Base-by-base conservation (phyloP, 2,113 vertebrate species). In the Cheilinus undulatus region DNA sequence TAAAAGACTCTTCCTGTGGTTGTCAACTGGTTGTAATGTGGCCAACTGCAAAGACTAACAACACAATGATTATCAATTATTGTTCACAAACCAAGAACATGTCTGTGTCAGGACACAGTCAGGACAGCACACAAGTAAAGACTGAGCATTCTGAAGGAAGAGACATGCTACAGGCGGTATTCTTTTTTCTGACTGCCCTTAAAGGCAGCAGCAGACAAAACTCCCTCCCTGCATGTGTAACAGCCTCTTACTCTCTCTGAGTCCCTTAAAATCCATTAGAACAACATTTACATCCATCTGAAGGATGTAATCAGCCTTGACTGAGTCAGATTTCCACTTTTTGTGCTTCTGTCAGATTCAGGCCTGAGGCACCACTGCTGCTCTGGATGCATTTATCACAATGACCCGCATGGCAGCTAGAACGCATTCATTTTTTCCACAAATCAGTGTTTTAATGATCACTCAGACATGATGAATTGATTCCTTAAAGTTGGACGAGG, bases 371-470 rank as follows among this genome's bases (percentile, higher is more conserved):
- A 22, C 30, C 62, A 7, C 65, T 7, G 53, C 60, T 67, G 63
- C 64, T 30, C 20, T 23, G 49, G 24, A 32, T 22, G 13, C 67
- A 69, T 90, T 76, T 7, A 78, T 84, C 74, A 83, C 32, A 53
- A 15, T 48, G 63, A 62, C 69, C 78, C 5, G 50, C 26, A 36
- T 38, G 34, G 67, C 67, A 70, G 14, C 51, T 9, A 49, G 34
- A 52, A 54, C 22, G 42, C 56, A 30, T 24, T 63, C 23, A 26
- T 80, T 64, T 23, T 14, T 0, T 5, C 13, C 64, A 48, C 30
- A 30, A n/a, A 59, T 79, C 62, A 68, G n/a, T 7, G 48, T 48
- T 77, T 78, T 85, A 72, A 83, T 66, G 62, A 85, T 46, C 48
- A 30, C 3, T 36, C 3, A 49, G 59, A 65, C 6, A 6, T 86